Conservation (phyloP, 1,140 invertebrate genomes). For the Batillaria attramentaria region DNA sequence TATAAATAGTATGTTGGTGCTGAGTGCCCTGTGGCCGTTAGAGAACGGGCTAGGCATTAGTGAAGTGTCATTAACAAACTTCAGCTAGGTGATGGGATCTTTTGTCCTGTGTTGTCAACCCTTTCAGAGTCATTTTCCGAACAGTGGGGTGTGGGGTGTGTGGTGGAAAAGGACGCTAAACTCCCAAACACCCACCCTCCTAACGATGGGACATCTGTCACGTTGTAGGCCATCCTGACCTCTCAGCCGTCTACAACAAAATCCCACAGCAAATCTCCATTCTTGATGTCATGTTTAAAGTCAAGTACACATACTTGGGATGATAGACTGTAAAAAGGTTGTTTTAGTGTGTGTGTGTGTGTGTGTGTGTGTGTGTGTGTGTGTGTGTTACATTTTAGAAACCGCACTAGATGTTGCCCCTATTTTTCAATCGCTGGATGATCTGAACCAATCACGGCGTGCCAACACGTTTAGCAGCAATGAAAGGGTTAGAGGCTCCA, state of each 20-base stretch:
- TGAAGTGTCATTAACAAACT: too few species aligned
- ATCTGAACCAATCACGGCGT: neutral
- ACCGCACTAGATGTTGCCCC: neutral
- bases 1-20: too few species aligned
- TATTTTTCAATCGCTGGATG: neutral
- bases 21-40: too few species aligned
- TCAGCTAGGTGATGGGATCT: too few species aligned
- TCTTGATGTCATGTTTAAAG: neutral
- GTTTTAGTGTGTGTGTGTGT: slow-evolving; percentile 12
- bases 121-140: too few species aligned
- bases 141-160: too few species aligned
- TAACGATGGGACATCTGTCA: neutral
- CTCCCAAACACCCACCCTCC: neutral
- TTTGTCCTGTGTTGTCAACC: too few species aligned
- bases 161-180: neutral
- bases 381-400: neutral
- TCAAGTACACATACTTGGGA: neutral
- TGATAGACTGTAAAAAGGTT: neutral
- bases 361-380: slow-evolving; percentile 4
- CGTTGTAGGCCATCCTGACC: neutral
- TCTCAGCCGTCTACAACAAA: neutral
- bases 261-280: neutral
- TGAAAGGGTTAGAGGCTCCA: neutral
- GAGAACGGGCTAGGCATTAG: too few species aligned
- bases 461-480: neutral